Evolutionary conservation across 2,113 vertebrate species (phyloP), one percentile per base, ranked within the genome.

Genomic region (Rhinogobius similis): DNA sequence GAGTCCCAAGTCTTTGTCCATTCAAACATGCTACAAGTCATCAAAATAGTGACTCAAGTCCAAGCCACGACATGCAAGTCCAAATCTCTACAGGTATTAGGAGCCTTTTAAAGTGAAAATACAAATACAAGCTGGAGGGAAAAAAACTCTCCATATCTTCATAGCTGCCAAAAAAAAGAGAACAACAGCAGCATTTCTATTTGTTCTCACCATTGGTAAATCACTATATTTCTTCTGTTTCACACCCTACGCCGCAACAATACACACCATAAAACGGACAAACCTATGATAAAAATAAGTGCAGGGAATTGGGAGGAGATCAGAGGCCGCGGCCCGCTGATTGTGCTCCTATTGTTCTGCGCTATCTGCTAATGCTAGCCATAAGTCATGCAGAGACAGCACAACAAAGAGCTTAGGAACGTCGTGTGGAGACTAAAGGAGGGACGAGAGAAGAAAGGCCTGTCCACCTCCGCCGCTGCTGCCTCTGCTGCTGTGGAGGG

Each of bases 351-450:
- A 61, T 44, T 72, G 58, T 77, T 76, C 27, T 56, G 52, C 0
- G 26, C 23, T 83, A 65, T 52, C 69, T 56, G 48, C 50, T 46
- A 71, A 73, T 62, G 46, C 29, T 62, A 59, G 68, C 64, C 21
- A 38, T 65, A 24, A 73, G 74, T 73, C 70, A 68, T 74, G 58
- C 13, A 61, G 67, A n/a, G 66, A 69, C 29, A 75, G 48, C 62
- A 5, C 50, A 32, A 63, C 14, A 41, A 74, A 72, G 43, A 56
- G 23, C 20, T n/a, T 16, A 16, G 11, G 27, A 24, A 39, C 36
- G 59, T 50, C 36, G 5, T 16, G 16, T 16, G 32, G 23, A 24
- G 18, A 26, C 36, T 27, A 29, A 50, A 65, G 18, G 16, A 18
- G 3, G 9, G 8, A 32, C 44, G 23, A 24, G 23, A 12, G 48